A percentile compares a stretch with the other conserved stretches of the same genome.
Evolutionary conservation across 2,113 vertebrate species (phyloP).

Genomic region (Eulemur macaco): DNA sequence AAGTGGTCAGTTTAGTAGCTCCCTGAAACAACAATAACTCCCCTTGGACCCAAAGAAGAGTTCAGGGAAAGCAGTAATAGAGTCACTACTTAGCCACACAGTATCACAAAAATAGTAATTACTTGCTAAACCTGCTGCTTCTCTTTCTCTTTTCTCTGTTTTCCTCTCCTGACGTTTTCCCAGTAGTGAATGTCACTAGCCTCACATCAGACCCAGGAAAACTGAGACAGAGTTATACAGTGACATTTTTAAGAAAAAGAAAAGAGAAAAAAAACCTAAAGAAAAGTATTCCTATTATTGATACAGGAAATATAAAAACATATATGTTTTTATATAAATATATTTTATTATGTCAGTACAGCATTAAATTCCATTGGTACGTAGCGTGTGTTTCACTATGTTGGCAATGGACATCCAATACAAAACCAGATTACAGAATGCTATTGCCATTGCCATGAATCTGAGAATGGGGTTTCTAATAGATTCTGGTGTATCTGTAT

Average conservation of each 20-base stretch:
- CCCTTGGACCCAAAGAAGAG: neutral
- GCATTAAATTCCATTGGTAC: neutral
- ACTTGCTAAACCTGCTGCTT: slow-evolving; percentile 30
- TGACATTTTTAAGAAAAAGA: neutral
- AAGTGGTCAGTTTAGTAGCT: slow-evolving; percentile 41
- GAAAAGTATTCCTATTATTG: neutral
- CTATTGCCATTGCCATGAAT: neutral
- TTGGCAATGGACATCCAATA: neutral
- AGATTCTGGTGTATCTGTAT: neutral
- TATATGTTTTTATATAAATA: neutral
- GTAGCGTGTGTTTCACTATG: neutral
- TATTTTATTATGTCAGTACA: neutral
- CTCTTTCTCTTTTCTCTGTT: slow-evolving; percentile 22
- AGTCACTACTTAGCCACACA: neutral
- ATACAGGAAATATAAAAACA: neutral
- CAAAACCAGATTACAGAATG: neutral
- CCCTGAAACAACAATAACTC: slow-evolving; percentile 34
- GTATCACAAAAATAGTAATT: slow-evolving; percentile 55
- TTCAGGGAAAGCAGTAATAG: slow-evolving; percentile 49
- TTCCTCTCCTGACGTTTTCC: neutral
- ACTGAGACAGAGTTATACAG: neutral
- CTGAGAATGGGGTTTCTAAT: neutral
- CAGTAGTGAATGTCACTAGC: neutral
- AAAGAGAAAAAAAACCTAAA: neutral
- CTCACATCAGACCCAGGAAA: neutral